phyloP scores from a whole-genome alignment of 2,888 invertebrate species.

The Tryphoninae sp. region DNA sequence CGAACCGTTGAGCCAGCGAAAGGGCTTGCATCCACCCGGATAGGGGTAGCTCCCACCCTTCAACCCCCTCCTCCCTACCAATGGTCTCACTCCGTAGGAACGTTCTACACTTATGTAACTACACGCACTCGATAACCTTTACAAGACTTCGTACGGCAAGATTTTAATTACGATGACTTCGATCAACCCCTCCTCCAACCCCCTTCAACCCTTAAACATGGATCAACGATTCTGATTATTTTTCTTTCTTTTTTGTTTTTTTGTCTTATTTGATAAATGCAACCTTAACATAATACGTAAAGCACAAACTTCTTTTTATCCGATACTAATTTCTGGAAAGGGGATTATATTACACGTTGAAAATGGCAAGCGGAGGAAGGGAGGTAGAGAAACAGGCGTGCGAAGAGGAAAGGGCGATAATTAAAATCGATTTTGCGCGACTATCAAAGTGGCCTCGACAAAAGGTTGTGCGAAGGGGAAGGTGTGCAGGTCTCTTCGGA shows the following conservation, averaged over 20 bases:
- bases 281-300: not conserved
- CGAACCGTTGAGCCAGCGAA: not conserved
- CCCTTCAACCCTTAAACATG: not conserved
- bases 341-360: constrained; percentile 38
- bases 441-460: constrained; percentile 53
- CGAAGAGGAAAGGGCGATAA: constrained; percentile 52
- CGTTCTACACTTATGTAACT: not conserved
- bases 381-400: constrained; percentile 19
- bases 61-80: not conserved
- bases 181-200: not conserved
- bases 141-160: constrained; percentile 1
- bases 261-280: not conserved
- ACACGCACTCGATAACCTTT: not conserved
- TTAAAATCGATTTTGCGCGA: constrained; percentile 57
- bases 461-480: constrained; percentile 43
- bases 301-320: not conserved
- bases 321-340: constrained; percentile 20
- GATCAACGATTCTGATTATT: not conserved
- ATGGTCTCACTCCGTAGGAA: not conserved
- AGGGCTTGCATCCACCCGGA: not conserved
- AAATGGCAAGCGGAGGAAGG: constrained; percentile 4
- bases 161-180: constrained; percentile 18
- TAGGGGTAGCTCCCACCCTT: not conserved
- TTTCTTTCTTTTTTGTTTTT: not conserved
- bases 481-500: constrained; percentile 15